These are phyloP conservation scores for Pseudococcus viburni DNA, from an alignment of 2,888 invertebrate species.

Conservation along the genomic window DNA sequence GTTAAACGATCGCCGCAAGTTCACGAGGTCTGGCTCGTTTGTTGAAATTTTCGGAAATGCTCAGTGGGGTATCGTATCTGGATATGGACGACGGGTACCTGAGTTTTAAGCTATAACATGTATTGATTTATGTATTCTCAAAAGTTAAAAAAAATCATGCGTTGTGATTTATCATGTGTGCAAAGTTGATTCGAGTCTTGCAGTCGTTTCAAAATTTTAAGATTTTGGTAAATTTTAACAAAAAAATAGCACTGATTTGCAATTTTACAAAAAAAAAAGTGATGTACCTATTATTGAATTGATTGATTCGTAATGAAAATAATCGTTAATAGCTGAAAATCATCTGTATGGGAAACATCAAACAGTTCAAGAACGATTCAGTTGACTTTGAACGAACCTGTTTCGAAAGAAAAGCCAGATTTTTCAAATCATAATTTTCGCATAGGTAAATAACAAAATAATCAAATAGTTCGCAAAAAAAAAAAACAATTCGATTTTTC, in stretches of 20 bases:
- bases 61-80: conserved; percentile 19
- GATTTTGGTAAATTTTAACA: neutral
- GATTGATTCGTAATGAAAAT: neutral
- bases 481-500: too few relatives aligned
- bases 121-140: neutral
- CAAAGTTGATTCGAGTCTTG: neutral
- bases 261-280: neutral
- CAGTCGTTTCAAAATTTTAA: neutral
- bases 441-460: too few relatives aligned
- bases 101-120: neutral
- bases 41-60: conserved; percentile 26
- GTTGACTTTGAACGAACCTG: too few relatives aligned
- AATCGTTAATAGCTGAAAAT: neutral
- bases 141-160: neutral
- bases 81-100: neutral
- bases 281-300: too few relatives aligned
- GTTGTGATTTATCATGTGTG: neutral
- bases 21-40: conserved; percentile 2
- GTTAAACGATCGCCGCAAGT: neutral
- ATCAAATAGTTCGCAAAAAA: too few relatives aligned
- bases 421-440: too few relatives aligned
- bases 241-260: neutral
- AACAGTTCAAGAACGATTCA: too few relatives aligned
- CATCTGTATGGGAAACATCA: too few relatives aligned
- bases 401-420: too few relatives aligned